Base-by-base conservation (phyloP, 1,140 invertebrate species). In the Nephotettix cincticeps region DNA sequence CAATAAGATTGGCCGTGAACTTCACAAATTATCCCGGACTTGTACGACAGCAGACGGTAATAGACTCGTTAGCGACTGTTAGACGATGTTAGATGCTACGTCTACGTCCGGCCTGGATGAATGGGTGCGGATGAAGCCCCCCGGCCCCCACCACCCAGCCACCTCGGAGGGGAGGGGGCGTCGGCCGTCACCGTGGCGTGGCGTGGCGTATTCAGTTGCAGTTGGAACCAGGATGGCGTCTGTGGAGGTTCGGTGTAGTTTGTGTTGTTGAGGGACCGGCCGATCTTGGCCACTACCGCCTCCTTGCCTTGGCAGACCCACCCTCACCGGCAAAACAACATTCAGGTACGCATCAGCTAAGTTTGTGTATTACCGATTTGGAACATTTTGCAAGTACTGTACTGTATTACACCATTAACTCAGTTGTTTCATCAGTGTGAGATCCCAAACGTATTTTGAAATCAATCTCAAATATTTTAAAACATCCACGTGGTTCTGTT, bases 211-310 rank as follows among this genome's bases (percentile, higher is more conserved):
- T 40, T n/a, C n/a, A n/a, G n/a, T n/a, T n/a, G n/a, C n/a, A 51
- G 47, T 51, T 51, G 47, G 47, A 19, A 51, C 3, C 47, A 51
- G 47, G 47, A 51, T 51, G 47, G 47, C 47, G 47, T 51, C 21
- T 21, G 47, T 51, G 14, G 6, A 3, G 47, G 47, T 19, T 51
- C 47, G 47, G 47, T 51, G 47, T 51, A 3, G 14, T 51, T 51
- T 51, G 14, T 51, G 47, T 51, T 40, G 36, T 40, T 51, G 47
- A 51, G 47, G 47, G 47, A 4, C 6, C 6, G 47, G 6, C 47
- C 47, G 19, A 36, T 4, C 14, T n/a, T 3, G 21, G 47, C 47
- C 47, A 4, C 4, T 21, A 21, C 47, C 3, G 14, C 14, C 14
- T 2, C 4, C 4, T n/a, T 9, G 6, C 3, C n/a, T n/a, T 17